phyloP scores from a whole-genome alignment of 2,888 invertebrate genomes.

The Thysanoteuthis rhombus region DNA sequence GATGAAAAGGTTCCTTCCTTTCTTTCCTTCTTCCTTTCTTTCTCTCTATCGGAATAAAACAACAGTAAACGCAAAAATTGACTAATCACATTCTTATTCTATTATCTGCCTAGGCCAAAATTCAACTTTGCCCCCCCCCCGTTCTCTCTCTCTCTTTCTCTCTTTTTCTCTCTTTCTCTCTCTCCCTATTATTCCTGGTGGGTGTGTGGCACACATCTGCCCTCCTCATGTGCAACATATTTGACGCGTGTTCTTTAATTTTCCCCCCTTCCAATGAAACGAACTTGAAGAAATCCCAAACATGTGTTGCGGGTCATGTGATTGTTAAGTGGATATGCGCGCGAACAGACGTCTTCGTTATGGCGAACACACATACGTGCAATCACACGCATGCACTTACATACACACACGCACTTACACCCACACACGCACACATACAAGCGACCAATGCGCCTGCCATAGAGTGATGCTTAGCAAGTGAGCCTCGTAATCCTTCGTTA shows the following conservation, averaged over 20 bases:
- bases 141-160: too few relatives aligned
- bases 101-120: not conserved
- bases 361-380: not conserved
- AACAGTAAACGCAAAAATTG: not conserved
- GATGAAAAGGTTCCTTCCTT: too few relatives aligned
- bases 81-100: not conserved
- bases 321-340: not conserved
- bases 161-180: too few relatives aligned
- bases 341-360: not conserved
- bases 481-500: too few relatives aligned
- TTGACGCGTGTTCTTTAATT: not conserved
- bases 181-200: not conserved
- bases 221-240: not conserved
- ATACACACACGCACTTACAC: not conserved
- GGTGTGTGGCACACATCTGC: not conserved
- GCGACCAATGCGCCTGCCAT: too few relatives aligned
- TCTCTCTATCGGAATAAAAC: not conserved
- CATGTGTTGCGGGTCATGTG: not conserved
- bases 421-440: not conserved
- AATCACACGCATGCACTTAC: not conserved
- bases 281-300: not conserved
- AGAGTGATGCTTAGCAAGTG: too few relatives aligned
- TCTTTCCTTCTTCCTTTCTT: too few relatives aligned
- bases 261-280: not conserved
- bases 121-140: not conserved